Evolutionary conservation across 2,888 invertebrate species (phyloP), one percentile per base, ranked within the genome.

Genomic region (Epicampocera succincta): DNA sequence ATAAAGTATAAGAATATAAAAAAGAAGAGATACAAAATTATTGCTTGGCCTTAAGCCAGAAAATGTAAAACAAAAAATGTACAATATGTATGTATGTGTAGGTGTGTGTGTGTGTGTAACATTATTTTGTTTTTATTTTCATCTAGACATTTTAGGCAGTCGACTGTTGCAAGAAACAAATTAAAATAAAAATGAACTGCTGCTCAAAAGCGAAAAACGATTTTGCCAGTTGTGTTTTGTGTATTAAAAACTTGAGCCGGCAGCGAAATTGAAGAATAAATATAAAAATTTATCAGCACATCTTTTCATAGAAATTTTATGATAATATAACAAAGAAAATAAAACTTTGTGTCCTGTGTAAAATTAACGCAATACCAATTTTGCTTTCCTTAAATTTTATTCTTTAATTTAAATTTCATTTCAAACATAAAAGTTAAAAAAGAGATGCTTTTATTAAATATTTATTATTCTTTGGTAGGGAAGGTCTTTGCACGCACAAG

Each of bases 31-130:
- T 21, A 60, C 11, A 29, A 74, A 74, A 38, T 74, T 60, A 75
- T 60, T 68, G 21, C 9, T 76, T 76, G 76, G 76, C 76, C 15
- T 44, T 6, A 61, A 60, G 76, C 76, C 76, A 76, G 38, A 50
- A 61, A 38, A 17, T 44, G 17, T 0, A 40, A 33, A 13, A 69
- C 12, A 3, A 25, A 54, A 17, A 54, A 44, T 33, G 56, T 29
- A 38, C n/a, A n/a, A n/a, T n/a, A n/a, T n/a, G n/a, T n/a, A n/a
- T n/a, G n/a, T n/a, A n/a, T n/a, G n/a, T n/a, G n/a, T n/a, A n/a
- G n/a, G n/a, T n/a, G n/a, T n/a, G n/a, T n/a, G n/a, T n/a, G n/a
- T n/a, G n/a, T n/a, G n/a, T n/a, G n/a, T n/a, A 73, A 56, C 38
- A 38, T 54, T 29, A 46, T 48, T 40, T 40, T 46, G 3, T 13